Evolutionary conservation across 2,888 invertebrate genomes (phyloP), one percentile per base, ranked within the genome.

Genomic region (Tryphoninae sp.): DNA sequence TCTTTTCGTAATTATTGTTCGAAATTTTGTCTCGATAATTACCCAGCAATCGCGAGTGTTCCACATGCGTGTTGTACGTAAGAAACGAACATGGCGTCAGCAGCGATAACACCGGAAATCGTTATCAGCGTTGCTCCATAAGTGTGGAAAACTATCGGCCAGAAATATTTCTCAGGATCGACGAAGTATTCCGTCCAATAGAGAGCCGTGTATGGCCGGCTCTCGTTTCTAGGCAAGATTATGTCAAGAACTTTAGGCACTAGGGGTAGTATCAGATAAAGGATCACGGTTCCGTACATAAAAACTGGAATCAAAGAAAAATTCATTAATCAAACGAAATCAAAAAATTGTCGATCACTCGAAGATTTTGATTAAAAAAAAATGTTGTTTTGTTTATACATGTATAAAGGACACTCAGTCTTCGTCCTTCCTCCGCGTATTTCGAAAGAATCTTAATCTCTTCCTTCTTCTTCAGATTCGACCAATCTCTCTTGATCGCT

Each of bases 61-160:
- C 61, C 61, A n/a, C 61, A 61, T 1, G n/a, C 61, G 7, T 61
- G 61, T 1, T 61, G 61, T 33, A 61, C 61, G 33, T 61, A 61
- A 26, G 61, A 7, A 1, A 16, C 26, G n/a, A 33, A 61, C 68
- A 77, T 69, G 1, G 62, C 11, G 19, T 77, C 77, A 0, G 23
- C 40, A 13, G 81, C 77, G 6, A 69, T 19, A 23, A 77, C 13
- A 1, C 19, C 51, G 4, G 23, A 16, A 0, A 73, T 19, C 2
- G 77, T 58, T 58, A 77, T 42, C 16, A 69, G 23, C 1, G 68
- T 73, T 13, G 33, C 58, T 1, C 42, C 1, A 9, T 78, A 78
- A n/a, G 73, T 55, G 68, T 78, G 78, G n/a, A 78, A 51, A 16
- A 53, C 23, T 65, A 78, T 78, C 16, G 59, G 51, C 23, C 49